Evolutionary conservation across 1,140 invertebrate species (phyloP).

Genomic region (Drosophila lacteicornis): DNA sequence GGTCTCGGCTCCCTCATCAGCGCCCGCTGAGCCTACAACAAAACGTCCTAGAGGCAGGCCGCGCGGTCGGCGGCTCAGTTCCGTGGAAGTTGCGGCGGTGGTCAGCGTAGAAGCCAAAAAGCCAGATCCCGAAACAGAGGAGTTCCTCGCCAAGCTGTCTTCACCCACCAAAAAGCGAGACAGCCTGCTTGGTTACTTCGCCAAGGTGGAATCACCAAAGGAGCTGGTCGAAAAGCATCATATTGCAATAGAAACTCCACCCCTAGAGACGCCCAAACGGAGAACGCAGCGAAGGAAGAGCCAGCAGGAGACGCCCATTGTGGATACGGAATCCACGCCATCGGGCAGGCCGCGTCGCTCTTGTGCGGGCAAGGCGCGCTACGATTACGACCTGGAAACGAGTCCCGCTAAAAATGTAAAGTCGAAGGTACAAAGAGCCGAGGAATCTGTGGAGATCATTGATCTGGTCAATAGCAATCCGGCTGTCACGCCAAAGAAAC

Average conservation of each 20-base stretch:
- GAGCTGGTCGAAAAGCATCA: constrained; percentile 7
- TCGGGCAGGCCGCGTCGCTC: constrained; percentile 70
- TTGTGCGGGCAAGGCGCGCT: constrained; percentile 74
- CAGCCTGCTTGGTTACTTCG: constrained; percentile 87
- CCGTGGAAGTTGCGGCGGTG: constrained; percentile 17
- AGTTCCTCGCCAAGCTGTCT: constrained; percentile 84
- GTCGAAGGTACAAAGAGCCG: constrained; percentile 1
- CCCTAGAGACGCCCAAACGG: constrained; percentile 60
- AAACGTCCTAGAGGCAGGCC: constrained; percentile 55
- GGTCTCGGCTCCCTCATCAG: constrained; percentile 12
- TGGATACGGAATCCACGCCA: constrained; percentile 34
- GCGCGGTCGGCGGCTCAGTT: constrained; percentile 43
- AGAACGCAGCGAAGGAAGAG: constrained; percentile 31
- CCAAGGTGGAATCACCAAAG: constrained; percentile 73
- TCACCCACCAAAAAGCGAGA: constrained; percentile 87
- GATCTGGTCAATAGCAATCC: constrained; percentile 68
- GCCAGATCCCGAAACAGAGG: constrained; percentile 38
- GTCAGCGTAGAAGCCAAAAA: neutral
- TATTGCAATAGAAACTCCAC: constrained; percentile 21
- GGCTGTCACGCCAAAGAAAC: constrained; percentile 75
- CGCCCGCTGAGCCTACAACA: constrained; percentile 18
- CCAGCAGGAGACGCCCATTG: constrained; percentile 12
- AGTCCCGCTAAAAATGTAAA: constrained; percentile 64
- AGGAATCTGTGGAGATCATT: constrained; percentile 56
- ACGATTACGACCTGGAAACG: constrained; percentile 73